A percentile compares a stretch with the other conserved stretches of the same genome.
These are phyloP conservation scores for Lucinisca nassula DNA, from an alignment of 2,888 invertebrate genomes.

Conservation along the genomic window DNA sequence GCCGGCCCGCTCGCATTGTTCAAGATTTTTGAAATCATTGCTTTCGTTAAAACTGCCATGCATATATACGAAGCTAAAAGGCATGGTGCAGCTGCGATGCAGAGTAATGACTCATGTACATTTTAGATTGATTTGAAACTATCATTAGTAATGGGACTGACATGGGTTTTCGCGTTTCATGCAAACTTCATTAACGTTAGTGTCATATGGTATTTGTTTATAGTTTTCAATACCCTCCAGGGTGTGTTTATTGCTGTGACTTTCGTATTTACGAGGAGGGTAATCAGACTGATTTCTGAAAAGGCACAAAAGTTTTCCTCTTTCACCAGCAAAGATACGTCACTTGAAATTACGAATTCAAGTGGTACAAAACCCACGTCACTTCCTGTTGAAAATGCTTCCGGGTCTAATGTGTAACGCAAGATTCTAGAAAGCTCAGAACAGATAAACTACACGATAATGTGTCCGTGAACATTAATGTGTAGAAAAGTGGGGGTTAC, in stretches of 20 bases:
- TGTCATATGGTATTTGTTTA: conserved; percentile 88
- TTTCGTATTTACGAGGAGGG: conserved; percentile 83
- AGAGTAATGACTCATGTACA: conserved; percentile 61
- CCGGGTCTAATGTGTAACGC: too few relatives aligned
- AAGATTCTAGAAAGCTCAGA: too few relatives aligned
- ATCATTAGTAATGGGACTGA: conserved; percentile 88
- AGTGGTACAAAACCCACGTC: not conserved
- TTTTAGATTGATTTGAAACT: conserved; percentile 79
- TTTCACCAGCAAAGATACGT: not conserved
- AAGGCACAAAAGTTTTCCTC: conserved; percentile 19
- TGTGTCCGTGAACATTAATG: too few relatives aligned
- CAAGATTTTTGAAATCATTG: conserved; percentile 88
- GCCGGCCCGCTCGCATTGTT: conserved; percentile 89
- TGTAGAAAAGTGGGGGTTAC: too few relatives aligned
- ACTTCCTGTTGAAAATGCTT: too few relatives aligned
- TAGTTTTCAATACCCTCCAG: conserved; percentile 89
- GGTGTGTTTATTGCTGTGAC: conserved; percentile 90
- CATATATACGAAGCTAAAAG: conserved; percentile 87
- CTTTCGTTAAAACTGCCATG: conserved; percentile 89
- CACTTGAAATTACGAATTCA: not conserved
- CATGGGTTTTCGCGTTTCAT: conserved; percentile 88
- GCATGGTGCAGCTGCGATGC: conserved; percentile 44
- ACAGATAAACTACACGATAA: too few relatives aligned
- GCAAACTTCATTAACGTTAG: conserved; percentile 85
- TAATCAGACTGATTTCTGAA: conserved; percentile 66